Evolutionary conservation across 1,140 invertebrate species (phyloP), one percentile per base, ranked within the genome.

Genomic region (Penaeus chinensis): DNA sequence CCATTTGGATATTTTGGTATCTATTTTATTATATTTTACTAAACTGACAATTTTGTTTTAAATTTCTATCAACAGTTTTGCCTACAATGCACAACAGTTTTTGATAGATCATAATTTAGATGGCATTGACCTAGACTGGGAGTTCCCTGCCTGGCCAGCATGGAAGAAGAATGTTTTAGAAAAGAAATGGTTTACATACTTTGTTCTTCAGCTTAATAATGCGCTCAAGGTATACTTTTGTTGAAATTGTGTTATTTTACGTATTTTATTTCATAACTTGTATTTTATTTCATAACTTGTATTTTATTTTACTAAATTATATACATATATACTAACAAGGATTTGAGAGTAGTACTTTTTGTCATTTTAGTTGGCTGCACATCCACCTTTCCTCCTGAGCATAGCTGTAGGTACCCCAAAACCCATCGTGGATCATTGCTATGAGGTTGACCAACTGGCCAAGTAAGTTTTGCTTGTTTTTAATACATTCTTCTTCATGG

Each of bases 391-490:
- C 90, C 90, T 96, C 61, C 91, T 97, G 7, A 95, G 95, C 19
- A 93, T 95, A 18, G 96, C 96, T 3, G 96, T 96, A 18, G 96
- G 95, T 3, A 95, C 96, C 42, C 95, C 95, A 0, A 92, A 94
- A 91, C 93, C 94, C 11, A 95, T 97, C 74, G 93, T 96, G 8
- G 94, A 95, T 91, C 93, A 94, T 82, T 94, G 95, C 19, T 98
- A 98, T 91, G 94, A 96, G 91, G 94, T 97, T 61, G 93, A 93
- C 32, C 93, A 95, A 92, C 93, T 98, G 84, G 96, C 96, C 88
- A 92, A 95, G 93, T 97, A 93, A 93, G 91, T 13, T 54, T 54
- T 54, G 54, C 8, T 16, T 54, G 16, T 11, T 54, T 54, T 54
- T 54, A 54, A 54, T 42, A 47, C 61, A 20, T 27, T 27, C 0